Base-by-base conservation (phyloP, 2,797 vertebrate species). In the Argyrosomus regius region DNA sequence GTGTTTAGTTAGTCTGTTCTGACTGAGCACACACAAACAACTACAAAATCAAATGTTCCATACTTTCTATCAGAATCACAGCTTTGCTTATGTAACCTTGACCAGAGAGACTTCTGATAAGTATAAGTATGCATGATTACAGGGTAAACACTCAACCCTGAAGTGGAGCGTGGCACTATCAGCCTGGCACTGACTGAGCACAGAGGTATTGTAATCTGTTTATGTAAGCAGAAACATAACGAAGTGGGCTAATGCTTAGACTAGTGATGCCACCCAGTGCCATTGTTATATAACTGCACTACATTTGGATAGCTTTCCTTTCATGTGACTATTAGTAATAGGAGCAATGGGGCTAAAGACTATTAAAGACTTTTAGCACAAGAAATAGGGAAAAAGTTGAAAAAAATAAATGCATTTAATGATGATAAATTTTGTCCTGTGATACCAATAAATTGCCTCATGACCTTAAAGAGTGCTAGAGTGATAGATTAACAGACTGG, bases 261-360 rank as follows among this genome's bases (percentile, higher is more conserved):
- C 24, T 18, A 41, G 56, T 1, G 53, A 64, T 65, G 77, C 77
- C 77, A 73, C 65, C 78, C 49, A 78, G 71, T 75, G 83, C 45
- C 56, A 46, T 20, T 62, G 22, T 57, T 59, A 39, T 52, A 11
- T 63, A 75, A 84, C 22, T 5, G 0, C 62, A 20, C 35, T 46
- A 50, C 20, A 57, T 48, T 61, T 58, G 10, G 35, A 65, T 3
- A 60, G 35, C 0, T 63, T 20, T 24, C 48, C 3, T 56, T 57
- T 48, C 24, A 50, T 35, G 11, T 61, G 3, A 69, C 5, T 3
- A 12, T 45, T 45, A 41, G 26, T n/a, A 5, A 50, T 8, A 65
- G 8, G 13, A 60, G 59, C 20, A 54, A 26, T 75, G 16, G 18
- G 3, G 6, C 28, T 17, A 16, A 6, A 22, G 60, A 73, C 8